These are phyloP conservation scores for Elanoides forficatus DNA, from an alignment of 2,113 vertebrate species.

Conservation along the genomic window DNA sequence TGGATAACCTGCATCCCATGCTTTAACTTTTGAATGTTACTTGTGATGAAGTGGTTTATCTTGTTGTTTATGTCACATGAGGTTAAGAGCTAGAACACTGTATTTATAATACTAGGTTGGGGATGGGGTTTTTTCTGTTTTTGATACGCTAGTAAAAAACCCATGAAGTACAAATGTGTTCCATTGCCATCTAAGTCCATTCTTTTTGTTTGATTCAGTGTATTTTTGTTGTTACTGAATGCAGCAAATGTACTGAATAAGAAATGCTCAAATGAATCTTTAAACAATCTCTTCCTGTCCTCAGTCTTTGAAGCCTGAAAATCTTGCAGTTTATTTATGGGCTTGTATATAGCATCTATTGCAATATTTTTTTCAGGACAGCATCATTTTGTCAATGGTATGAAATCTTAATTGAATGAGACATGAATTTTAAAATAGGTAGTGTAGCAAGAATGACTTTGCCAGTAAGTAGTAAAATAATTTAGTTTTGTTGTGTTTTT, in stretches of 20 bases:
- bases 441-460: background rate
- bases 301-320: background rate
- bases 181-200: background rate
- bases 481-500: background rate
- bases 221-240: background rate
- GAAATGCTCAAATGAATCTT: constrained; percentile 3
- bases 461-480: constrained; percentile 26
- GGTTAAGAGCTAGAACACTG: background rate
- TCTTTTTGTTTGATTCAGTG: background rate
- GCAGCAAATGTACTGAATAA: constrained; percentile 5
- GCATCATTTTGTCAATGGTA: constrained; percentile 18
- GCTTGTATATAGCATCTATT: constrained; percentile 9
- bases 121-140: background rate
- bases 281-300: background rate
- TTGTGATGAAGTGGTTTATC: background rate
- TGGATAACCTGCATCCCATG: background rate
- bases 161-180: background rate
- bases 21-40: background rate
- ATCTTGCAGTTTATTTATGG: constrained; percentile 60
- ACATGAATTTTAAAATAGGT: constrained; percentile 49
- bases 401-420: constrained; percentile 65
- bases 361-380: background rate
- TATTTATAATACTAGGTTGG: background rate
- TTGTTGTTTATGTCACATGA: background rate
- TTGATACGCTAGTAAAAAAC: background rate